phyloP scores from a whole-genome alignment of 2,797 vertebrate species.

The Hyperoplus immaculatus region DNA sequence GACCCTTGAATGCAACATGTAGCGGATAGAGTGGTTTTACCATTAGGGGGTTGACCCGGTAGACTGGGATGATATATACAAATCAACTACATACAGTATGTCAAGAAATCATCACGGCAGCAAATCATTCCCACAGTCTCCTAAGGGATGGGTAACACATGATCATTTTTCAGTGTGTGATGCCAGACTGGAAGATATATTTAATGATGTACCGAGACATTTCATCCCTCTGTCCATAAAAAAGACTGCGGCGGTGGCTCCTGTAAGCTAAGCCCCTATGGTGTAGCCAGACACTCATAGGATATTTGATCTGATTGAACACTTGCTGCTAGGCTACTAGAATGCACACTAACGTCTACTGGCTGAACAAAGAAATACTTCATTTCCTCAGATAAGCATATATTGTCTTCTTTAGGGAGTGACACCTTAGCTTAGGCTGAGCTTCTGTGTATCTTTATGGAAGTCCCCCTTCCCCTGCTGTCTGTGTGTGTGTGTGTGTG shows the following conservation, averaged over 20 bases:
- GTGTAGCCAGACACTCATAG: neutral
- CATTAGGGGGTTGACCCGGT: conserved; percentile 36
- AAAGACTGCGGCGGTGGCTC: neutral
- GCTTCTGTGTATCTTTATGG: conserved; percentile 19
- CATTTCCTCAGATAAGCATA: neutral
- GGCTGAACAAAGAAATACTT: neutral
- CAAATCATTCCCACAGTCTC: conserved; percentile 16
- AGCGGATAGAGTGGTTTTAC: conserved; percentile 27
- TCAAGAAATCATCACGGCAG: conserved; percentile 29
- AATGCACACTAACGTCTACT: neutral
- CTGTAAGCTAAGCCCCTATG: neutral
- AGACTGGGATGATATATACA: conserved; percentile 1
- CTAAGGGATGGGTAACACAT: neutral
- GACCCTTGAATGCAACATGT: conserved; percentile 12
- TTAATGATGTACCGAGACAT: conserved; percentile 7
- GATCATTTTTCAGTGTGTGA: conserved; percentile 14
- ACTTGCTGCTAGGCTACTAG: neutral
- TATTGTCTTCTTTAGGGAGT: neutral
- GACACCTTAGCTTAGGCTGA: conserved; percentile 2
- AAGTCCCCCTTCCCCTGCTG: conserved; percentile 46
- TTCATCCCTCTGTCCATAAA: neutral
- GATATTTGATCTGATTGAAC: neutral
- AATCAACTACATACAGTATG: conserved; percentile 7
- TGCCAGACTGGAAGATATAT: neutral
- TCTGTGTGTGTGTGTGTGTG: neutral